A percentile compares a stretch with the other conserved stretches of the same genome.
phyloP scores from a whole-genome alignment of 2,113 vertebrate genomes.

The Pluvianellus socialis region DNA sequence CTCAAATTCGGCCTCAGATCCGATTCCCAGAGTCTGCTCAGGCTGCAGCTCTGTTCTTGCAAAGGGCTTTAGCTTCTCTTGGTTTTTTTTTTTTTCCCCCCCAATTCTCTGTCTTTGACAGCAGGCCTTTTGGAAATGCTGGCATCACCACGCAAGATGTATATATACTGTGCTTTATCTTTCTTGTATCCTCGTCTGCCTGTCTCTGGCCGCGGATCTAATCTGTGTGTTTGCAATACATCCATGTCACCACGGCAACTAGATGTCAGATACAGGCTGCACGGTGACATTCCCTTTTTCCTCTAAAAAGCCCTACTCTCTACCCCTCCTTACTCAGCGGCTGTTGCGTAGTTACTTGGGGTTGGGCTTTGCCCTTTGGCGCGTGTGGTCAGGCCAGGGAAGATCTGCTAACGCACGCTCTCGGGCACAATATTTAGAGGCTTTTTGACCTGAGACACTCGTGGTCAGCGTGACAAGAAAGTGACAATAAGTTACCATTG shows the following conservation, averaged over 20 bases:
- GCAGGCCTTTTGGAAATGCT: slow-evolving; percentile 5
- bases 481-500: background rate
- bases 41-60: slow-evolving; percentile 32
- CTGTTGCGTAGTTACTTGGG: slow-evolving; percentile 15
- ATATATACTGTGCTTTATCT: slow-evolving; percentile 25
- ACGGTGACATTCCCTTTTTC: background rate
- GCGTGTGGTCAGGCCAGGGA: background rate
- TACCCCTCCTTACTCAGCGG: background rate
- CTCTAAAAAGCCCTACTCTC: background rate
- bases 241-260: slow-evolving; percentile 4
- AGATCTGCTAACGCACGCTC: background rate
- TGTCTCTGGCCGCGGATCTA: background rate
- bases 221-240: background rate
- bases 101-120: background rate
- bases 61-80: background rate
- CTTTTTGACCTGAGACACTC: background rate
- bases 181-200: background rate
- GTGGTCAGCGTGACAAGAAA: background rate
- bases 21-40: slow-evolving; percentile 10
- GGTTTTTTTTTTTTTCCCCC: background rate
- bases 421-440: background rate
- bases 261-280: background rate
- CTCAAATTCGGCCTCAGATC: slow-evolving; percentile 8
- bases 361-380: background rate
- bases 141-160: background rate